These are phyloP conservation scores for Cyclina sinensis DNA, from an alignment of 1,140 invertebrate genomes.

Conservation along the genomic window DNA sequence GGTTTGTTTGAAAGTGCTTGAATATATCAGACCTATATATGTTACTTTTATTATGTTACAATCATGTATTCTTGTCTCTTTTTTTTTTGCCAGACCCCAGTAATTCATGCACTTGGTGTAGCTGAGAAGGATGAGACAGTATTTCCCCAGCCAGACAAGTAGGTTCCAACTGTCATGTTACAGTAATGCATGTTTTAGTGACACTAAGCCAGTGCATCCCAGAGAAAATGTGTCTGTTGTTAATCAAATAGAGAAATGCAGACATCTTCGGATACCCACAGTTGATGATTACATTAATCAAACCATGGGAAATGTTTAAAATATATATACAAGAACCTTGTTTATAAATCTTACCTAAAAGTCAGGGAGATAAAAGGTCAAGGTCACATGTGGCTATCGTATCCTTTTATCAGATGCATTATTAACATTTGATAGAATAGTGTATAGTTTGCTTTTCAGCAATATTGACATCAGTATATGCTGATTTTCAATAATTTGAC, in stretches of 20 bases:
- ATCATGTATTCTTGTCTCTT: not conserved
- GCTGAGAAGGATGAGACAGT: slow-evolving; percentile 78
- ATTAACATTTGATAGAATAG: no score
- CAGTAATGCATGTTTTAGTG: not conserved
- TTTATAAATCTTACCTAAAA: no score
- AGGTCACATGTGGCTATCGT: no score
- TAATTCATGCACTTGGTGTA: slow-evolving; percentile 84
- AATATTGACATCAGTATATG: no score
- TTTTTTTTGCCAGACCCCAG: slow-evolving; percentile 80
- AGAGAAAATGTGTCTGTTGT: not conserved
- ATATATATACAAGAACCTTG: not conserved
- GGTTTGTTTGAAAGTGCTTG: not conserved
- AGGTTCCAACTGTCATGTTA: slow-evolving; percentile 45
- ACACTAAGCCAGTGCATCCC: not conserved
- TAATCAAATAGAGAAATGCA: not conserved
- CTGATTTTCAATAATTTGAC: no score
- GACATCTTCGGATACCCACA: no score
- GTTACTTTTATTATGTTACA: not conserved
- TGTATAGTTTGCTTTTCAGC: no score
- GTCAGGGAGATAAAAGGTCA: no score
- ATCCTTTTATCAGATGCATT: no score
- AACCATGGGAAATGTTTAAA: not conserved
- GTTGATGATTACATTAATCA: slow-evolving; percentile 64
- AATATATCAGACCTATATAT: not conserved
- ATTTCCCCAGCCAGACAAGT: slow-evolving; percentile 82